Base-by-base conservation (phyloP, 2,888 invertebrate species). In the Agrochola macilenta region DNA sequence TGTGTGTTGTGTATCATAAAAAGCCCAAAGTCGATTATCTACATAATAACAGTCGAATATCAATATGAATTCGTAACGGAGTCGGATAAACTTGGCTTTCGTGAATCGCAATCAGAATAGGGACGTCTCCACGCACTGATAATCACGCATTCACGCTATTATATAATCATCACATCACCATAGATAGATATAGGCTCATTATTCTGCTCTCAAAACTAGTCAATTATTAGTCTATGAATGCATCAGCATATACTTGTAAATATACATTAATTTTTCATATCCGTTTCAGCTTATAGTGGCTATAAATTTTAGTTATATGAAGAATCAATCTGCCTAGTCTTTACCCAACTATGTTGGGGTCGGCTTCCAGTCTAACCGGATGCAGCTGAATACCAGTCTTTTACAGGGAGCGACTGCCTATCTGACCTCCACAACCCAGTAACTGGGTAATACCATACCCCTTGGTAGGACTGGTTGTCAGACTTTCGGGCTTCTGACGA, bases 121-220 rank as follows among this genome's bases (percentile, higher is more conserved):
- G 87, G 70, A 83, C 73, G 65, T 35, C 65, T 82, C 73, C 86
- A 90, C 90, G 92, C 91, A 89, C 91, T 90, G 89, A 85, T 92
- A 91, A 89, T 84, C 89, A 88, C 85, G 81, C 77, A 91, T 89
- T 84, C 89, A 88, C 85, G 81, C 77, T 77, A 84, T 87, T 88
- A 88, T 89, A 90, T 87, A 85, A 85, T 85, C 78, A 78, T 58
- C 69, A 87, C 83, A 81, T 78, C 70, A 76, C 70, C 80, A 35
- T 35, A 35, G 35, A 82, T 82, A 66, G 81, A 35, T 2, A 82
- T 82, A 66, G 81, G 63, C 65, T 54, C 74, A 61, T 72, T 61
- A 65, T 76, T 77, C 74, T 84, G 69, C 69, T 68, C 76, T 80
- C 58, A 35, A 69, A 76, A 74, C 78, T 70, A 66, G 74, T 11